Evolutionary conservation across 1,140 invertebrate genomes (phyloP), one percentile per base, ranked within the genome.

Genomic region (Ceratina australensis): DNA sequence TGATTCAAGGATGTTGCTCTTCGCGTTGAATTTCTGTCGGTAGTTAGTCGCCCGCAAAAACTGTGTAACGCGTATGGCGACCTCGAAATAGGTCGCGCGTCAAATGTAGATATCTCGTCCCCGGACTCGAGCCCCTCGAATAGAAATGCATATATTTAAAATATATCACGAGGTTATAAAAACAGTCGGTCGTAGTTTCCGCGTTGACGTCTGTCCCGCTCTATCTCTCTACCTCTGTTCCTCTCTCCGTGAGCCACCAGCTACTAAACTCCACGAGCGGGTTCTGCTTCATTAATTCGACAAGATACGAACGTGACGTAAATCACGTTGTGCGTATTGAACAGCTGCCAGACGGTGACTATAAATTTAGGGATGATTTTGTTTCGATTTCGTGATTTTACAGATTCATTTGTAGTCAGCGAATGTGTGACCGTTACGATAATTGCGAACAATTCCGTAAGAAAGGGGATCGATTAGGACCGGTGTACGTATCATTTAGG

Each of bases 251-350:
- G 22, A 52, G 28, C 22, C 28, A 47, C 26, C 42, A 68, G 33
- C 56, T n/a, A 57, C 15, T 69, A 68, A 69, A 59, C 65, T 42
- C 33, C 60, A 15, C 33, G n/a, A 59, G 18, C 65, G 13, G 20
- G n/a, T 59, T 68, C 42, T 18, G 73, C 42, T 75, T 75, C 64
- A 68, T 75, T 75, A 67, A 75, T 68, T 57, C 64, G 64, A 68
- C 64, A 50, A 18, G 15, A 54, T 50, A 20, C 64, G 42, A 28
- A 54, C 54, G 54, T 68, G 72, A 66, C 72, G 72, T 75, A 50
- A 65, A 67, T n/a, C n/a, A n/a, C n/a, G n/a, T 59, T 67, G 72
- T 33, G 47, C 63, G 8, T 28, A 33, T 28, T 59, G 72, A 67
- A 66, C 52, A 49, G 33, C 57, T 49, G 63, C 61, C 63, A 24